phyloP scores from a whole-genome alignment of 2,797 vertebrate species.

The Percopsis omiscomaycus region DNA sequence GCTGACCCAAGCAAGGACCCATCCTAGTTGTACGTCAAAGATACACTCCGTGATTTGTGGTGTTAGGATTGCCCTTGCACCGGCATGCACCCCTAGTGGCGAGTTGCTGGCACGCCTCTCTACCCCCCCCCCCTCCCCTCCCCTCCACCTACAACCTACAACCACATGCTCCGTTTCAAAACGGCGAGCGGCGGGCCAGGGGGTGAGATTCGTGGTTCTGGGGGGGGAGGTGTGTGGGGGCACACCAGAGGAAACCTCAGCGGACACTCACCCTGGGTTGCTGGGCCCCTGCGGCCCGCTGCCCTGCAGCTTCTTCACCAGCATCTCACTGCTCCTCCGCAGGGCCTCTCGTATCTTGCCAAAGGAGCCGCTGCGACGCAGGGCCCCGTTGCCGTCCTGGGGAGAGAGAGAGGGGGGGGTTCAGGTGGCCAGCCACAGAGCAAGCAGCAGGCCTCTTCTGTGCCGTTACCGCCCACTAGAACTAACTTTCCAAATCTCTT shows the following conservation, averaged over 20 bases:
- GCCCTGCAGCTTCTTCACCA: conserved; percentile 90
- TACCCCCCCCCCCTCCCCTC: neutral
- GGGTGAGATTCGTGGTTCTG: neutral
- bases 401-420: neutral
- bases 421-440: neutral
- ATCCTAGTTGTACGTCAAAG: too few relatives aligned
- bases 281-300: conserved; percentile 84
- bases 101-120: too few relatives aligned
- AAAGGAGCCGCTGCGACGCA: conserved; percentile 86
- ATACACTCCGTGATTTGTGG: too few relatives aligned
- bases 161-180: too few relatives aligned
- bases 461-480: too few relatives aligned
- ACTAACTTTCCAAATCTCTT: too few relatives aligned
- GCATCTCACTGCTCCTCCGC: conserved; percentile 90
- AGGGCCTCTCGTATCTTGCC: conserved; percentile 88
- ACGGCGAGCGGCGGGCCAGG: too few relatives aligned
- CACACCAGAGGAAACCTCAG: neutral
- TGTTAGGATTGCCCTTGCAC: too few relatives aligned
- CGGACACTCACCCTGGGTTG: conserved; percentile 79
- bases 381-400: conserved; percentile 84
- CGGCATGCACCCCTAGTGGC: too few relatives aligned
- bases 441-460: too few relatives aligned
- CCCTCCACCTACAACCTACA: neutral
- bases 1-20: too few relatives aligned
- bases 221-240: neutral